phyloP scores from a whole-genome alignment of 2,888 invertebrate genomes.

The Xestia sexstrigata region DNA sequence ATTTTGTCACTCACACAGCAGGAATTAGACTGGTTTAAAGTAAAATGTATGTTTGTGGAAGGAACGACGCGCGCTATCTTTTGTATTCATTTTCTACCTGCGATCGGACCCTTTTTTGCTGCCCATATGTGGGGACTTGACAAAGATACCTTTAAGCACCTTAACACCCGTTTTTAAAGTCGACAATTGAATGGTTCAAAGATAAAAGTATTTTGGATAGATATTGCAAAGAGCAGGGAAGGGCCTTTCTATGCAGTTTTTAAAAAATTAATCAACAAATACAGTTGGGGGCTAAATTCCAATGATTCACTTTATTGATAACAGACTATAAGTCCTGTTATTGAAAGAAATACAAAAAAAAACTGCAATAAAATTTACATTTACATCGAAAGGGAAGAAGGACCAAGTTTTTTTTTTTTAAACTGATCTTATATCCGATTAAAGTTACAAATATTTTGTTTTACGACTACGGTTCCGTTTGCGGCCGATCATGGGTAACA shows the following conservation, averaged over 20 bases:
- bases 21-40: constrained; percentile 25
- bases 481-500: constrained; percentile 15
- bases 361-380: constrained; percentile 55
- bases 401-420: constrained; percentile 7
- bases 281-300: constrained; percentile 59
- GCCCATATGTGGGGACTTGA: constrained; percentile 72
- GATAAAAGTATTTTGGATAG: constrained; percentile 24
- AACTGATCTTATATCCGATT: constrained; percentile 4
- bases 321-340: constrained; percentile 47
- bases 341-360: constrained; percentile 39
- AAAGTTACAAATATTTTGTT: neutral
- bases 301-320: constrained; percentile 62
- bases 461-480: neutral
- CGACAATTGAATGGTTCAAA: constrained; percentile 54
- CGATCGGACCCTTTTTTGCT: constrained; percentile 83
- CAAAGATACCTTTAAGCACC: constrained; percentile 32
- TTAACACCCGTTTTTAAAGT: constrained; percentile 67
- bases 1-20: constrained; percentile 39
- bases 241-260: constrained; percentile 73
- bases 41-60: constrained; percentile 63
- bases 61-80: constrained; percentile 82
- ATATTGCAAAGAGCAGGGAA: constrained; percentile 66
- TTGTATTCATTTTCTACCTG: constrained; percentile 88
- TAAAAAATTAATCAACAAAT: constrained; percentile 67
- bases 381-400: constrained; percentile 35